Base-by-base conservation (phyloP, 2,888 invertebrate genomes). In the Dascillus cervinus region DNA sequence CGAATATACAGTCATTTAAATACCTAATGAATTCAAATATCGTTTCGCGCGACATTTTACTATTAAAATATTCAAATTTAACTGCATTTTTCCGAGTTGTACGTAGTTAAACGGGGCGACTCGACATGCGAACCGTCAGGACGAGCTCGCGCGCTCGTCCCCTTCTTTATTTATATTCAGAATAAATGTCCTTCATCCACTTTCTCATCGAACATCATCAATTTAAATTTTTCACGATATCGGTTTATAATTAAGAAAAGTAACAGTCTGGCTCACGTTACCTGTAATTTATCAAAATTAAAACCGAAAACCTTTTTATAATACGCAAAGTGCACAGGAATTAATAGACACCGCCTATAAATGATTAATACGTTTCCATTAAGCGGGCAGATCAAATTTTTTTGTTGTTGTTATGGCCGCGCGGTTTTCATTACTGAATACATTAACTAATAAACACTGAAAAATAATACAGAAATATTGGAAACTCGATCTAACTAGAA, bases 1-100 rank as follows among this genome's bases (percentile, higher is more conserved):
- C 56, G 52, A 56, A 53, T 53, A 55, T 47, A 46, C 48, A 39
- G 48, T 55, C 49, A 58, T 58, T 58, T 56, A 55, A 59, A 58
- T 59, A 57, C 43, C 46, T 57, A 55, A 58, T 56, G 55, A 56
- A 57, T 52, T 52, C 53, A 46, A 52, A 52, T 53, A 47, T 40
- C 42, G 30, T 22, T 20, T 22, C 20, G 28, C 28, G 24, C 23
- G 37, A 39, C 37, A 40, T 37, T 44, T 47, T 48, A 40, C 44
- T 47, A 47, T 49, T 49, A 43, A 47, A 39, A 37, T 46, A 46
- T 44, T 46, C 44, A 44, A 49, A 49, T 46, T 46, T 46, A 38
- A 40, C 34, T 48, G 43, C 43, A 40, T 46, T 47, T 46, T 47
- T 43, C 41, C 36, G 37, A 36, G 40, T 44, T 34, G 38, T 38